A percentile compares a stretch with the other conserved stretches of the same genome.
Conservation (phyloP, 1,140 invertebrate species). For the Zeugodacus cucurbitae region DNA sequence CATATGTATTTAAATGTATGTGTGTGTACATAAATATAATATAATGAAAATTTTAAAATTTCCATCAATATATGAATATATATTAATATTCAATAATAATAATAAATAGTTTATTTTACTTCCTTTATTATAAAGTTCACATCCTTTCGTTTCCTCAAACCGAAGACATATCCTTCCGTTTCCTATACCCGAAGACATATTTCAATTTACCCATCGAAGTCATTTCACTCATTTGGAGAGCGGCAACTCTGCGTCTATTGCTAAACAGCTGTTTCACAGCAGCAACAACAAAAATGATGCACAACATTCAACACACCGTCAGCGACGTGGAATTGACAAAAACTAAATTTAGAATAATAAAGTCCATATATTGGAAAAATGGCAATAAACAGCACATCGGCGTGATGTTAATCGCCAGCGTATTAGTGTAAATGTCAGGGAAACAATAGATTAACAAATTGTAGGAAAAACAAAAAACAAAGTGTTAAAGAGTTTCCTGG, state of each 20-base stretch:
- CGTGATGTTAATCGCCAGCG: neutral
- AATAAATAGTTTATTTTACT: too few species aligned
- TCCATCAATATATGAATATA: too few species aligned
- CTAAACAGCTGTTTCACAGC: constrained; percentile 5
- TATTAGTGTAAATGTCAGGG: neutral
- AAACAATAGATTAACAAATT: neutral
- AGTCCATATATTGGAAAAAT: constrained; percentile 36
- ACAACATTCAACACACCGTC: neutral
- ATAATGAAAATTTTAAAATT: too few species aligned
- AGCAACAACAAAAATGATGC: neutral
- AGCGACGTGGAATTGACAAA: constrained; percentile 18
- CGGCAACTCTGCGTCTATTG: neutral
- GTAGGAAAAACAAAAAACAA: neutral
- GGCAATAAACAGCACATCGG: neutral
- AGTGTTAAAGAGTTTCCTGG: neutral
- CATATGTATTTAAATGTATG: too few species aligned
- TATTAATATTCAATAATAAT: too few species aligned
- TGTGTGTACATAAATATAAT: too few species aligned
- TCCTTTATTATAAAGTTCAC: too few species aligned
- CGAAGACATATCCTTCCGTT: too few species aligned
- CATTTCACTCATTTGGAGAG: too few species aligned
- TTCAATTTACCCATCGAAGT: too few species aligned
- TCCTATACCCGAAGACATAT: too few species aligned
- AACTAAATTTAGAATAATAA: constrained; percentile 32
- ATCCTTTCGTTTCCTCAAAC: too few species aligned